phyloP scores from a whole-genome alignment of 2,888 invertebrate genomes.

The Drosophila hamatofila region DNA sequence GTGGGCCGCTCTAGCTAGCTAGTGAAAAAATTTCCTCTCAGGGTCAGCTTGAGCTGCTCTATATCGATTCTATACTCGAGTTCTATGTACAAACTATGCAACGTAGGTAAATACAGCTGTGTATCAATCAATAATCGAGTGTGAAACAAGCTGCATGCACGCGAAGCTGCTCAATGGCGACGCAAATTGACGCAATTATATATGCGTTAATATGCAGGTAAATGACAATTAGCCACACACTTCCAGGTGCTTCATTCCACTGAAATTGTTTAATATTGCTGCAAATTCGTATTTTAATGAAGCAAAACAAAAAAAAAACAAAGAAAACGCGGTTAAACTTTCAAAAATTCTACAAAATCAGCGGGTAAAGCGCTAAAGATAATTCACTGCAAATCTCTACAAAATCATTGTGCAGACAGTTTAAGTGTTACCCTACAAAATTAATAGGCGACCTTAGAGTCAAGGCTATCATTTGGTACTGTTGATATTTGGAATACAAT shows the following conservation, averaged over 20 bases:
- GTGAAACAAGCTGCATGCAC: conserved; percentile 40
- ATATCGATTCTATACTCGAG: conserved; percentile 62
- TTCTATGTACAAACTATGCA: conserved; percentile 29
- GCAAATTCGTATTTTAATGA: conserved; percentile 12
- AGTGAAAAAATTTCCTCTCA: conserved; percentile 39
- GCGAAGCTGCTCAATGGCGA: conserved; percentile 31
- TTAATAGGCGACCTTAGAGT: not conserved
- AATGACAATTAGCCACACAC: conserved; percentile 31
- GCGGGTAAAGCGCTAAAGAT: not conserved
- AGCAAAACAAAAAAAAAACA: not conserved
- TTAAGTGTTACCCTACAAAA: conserved; percentile 1
- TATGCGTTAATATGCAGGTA: conserved; percentile 33
- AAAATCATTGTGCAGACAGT: not conserved
- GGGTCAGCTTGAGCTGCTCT: conserved; percentile 55
- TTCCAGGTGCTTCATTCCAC: conserved; percentile 45
- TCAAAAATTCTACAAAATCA: not conserved
- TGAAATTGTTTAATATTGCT: conserved; percentile 10
- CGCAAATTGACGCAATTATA: conserved; percentile 44
- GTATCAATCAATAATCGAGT: conserved; percentile 61
- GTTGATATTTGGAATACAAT: not conserved
- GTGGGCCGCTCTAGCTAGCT: conserved; percentile 9
- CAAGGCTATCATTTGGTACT: not conserved
- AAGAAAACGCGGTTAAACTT: not conserved
- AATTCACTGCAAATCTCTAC: conserved; percentile 6
- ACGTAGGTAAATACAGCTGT: conserved; percentile 32